These are phyloP conservation scores for Saccostrea glomerata DNA, from an alignment of 1,140 invertebrate genomes.

Conservation along the genomic window DNA sequence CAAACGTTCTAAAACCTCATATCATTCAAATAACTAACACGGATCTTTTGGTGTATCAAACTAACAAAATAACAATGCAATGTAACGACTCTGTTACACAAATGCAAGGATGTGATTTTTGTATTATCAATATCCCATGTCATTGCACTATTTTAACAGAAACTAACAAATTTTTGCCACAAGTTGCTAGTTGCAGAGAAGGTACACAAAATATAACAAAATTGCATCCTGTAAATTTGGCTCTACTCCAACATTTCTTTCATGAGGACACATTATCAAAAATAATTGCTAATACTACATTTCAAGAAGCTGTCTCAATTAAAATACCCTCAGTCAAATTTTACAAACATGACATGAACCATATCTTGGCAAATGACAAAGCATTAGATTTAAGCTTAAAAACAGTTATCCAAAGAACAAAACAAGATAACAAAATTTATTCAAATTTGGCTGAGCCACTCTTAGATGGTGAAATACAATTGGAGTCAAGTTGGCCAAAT, in stretches of 20 bases:
- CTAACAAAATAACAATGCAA: not conserved
- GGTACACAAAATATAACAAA: not conserved
- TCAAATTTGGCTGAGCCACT: no score
- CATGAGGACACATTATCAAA: not conserved
- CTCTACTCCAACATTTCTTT: constrained; percentile 46
- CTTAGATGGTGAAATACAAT: not conserved
- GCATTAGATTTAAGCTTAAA: not conserved
- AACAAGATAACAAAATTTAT: no score
- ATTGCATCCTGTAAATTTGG: constrained; percentile 32
- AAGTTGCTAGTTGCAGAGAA: not conserved
- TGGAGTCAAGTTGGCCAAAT: not conserved
- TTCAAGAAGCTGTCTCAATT: not conserved
- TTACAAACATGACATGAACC: not conserved
- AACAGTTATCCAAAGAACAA: not conserved
- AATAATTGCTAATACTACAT: not conserved
- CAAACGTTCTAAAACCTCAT: not conserved
- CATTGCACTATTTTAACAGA: not conserved
- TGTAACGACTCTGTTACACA: not conserved
- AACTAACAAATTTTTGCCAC: not conserved
- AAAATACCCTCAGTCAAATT: not conserved
- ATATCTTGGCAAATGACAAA: not conserved
- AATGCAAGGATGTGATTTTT: constrained; percentile 29
- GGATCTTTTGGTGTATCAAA: not conserved
- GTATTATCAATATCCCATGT: constrained; percentile 32
- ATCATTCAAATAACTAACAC: not conserved